Percentiles rank a stretch among this genome's conserved stretches.
Evolutionary conservation across 2,888 invertebrate species (phyloP).

Genomic region (Pimpla rufipes): DNA sequence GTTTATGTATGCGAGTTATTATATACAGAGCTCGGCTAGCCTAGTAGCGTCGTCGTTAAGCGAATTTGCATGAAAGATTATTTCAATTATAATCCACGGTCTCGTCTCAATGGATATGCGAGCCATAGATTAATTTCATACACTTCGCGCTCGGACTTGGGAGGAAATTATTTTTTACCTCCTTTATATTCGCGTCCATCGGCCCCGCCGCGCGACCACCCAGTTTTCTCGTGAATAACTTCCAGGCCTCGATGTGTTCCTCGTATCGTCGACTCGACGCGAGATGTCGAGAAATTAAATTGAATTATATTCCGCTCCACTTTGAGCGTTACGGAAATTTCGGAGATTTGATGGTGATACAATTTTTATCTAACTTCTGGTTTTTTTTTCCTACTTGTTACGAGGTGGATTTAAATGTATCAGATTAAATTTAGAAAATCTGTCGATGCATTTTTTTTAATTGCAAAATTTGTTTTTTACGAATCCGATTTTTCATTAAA

Average conservation of each 20-base stretch:
- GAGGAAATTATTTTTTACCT: background rate
- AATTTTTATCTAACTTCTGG: too few species aligned
- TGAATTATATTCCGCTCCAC: background rate
- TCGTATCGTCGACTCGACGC: background rate
- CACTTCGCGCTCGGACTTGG: background rate
- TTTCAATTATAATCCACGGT: conserved; percentile 20
- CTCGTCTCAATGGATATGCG: conserved; percentile 3
- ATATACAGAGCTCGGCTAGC: background rate
- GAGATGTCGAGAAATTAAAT: background rate
- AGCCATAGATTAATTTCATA: background rate
- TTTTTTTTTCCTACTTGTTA: too few species aligned
- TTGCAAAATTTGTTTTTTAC: too few species aligned
- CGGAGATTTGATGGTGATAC: too few species aligned
- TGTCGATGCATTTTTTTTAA: too few species aligned
- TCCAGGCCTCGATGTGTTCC: background rate
- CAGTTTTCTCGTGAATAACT: background rate
- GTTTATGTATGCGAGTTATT: conserved; percentile 6
- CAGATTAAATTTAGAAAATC: too few species aligned
- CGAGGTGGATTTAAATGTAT: too few species aligned
- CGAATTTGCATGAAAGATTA: conserved; percentile 32
- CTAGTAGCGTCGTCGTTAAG: background rate
- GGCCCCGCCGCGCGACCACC: background rate
- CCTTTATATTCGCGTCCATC: background rate
- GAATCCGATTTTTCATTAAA: too few species aligned
- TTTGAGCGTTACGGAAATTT: background rate